Evolutionary conservation across 2,113 vertebrate genomes (phyloP), one percentile per base, ranked within the genome.

Genomic region (Urocitellus parryii): DNA sequence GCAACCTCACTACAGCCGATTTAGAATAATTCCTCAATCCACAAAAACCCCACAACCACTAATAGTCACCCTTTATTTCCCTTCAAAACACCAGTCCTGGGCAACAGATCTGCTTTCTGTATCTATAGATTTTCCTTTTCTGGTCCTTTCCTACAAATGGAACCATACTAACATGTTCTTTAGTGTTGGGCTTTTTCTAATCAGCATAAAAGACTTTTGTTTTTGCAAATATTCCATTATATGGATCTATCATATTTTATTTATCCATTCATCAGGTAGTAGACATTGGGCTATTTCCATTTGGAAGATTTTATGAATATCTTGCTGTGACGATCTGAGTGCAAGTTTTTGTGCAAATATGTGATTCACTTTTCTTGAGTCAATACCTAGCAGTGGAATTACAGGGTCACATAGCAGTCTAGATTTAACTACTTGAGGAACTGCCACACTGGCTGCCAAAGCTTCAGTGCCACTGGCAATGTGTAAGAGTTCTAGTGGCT

Each of bases 21-120:
- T 82, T 39, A 63, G 42, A 70, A 29, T 2, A 45, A 29, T 70
- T 88, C 32, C 32, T 70, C 77, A 37, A 22, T 48, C 63, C 17
- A 24, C 1, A 18, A 1, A 84, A 72, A 4, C 34, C 1, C 29
- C 42, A 32, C 6, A 8, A 51, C 42, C 3, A 0, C 20, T 9
- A 37, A 51, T 22, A 39, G 34, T 65, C 48, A 74, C 80, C 32
- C 8, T 10, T 8, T 45, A 4, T 61, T 56, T 65, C 65, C 45
- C 70, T 27, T 37, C 70, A 65, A 13, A 14, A 42, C 32, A 45
- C 20, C 58, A 56, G 20, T 48, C 12, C 20, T 14, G 17, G 51
- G 80, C 56, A 68, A 16, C 29, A 18, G 10, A 27, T 29, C 61
- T 51, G 29, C 29, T 48, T 70, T 70, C 88, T 80, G 37, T 77